Evolutionary conservation across 2,113 vertebrate species (phyloP).

Genomic region (Taurulus bubalis): DNA sequence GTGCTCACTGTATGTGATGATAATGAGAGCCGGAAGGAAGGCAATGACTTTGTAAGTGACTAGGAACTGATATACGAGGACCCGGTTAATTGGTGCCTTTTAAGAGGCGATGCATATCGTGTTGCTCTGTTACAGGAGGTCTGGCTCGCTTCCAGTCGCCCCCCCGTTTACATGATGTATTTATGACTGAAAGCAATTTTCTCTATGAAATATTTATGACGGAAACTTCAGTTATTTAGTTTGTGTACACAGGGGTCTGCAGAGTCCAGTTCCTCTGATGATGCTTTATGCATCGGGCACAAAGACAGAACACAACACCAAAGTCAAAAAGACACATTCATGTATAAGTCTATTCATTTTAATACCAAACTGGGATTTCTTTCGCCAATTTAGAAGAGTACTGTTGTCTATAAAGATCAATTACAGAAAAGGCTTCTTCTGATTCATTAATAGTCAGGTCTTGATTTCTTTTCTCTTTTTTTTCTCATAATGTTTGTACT

Average conservation of each 20-base stretch:
- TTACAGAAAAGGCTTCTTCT: neutral
- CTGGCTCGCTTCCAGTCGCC: slow-evolving; percentile 50
- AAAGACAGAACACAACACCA: slow-evolving; percentile 1
- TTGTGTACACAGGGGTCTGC: slow-evolving; percentile 13
- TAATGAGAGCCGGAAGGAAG: slow-evolving; percentile 72
- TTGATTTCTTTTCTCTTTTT: neutral
- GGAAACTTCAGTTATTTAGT: slow-evolving; percentile 60
- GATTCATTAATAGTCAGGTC: neutral
- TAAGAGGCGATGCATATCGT: slow-evolving; percentile 68
- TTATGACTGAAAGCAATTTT: slow-evolving; percentile 77
- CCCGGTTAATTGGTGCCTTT: slow-evolving; percentile 71
- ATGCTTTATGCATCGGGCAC: slow-evolving; percentile 8
- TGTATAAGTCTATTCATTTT: slow-evolving; percentile 10
- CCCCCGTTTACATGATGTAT: slow-evolving; percentile 61
- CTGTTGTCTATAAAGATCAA: neutral
- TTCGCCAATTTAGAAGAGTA: neutral
- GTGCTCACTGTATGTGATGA: slow-evolving; percentile 52
- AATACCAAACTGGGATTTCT: no score
- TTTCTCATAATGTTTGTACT: neutral
- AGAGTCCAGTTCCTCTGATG: slow-evolving; percentile 24
- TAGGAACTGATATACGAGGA: slow-evolving; percentile 71
- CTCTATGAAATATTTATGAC: slow-evolving; percentile 76
- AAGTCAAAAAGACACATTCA: slow-evolving; percentile 12
- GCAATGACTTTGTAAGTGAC: slow-evolving; percentile 74
- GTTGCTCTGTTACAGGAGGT: slow-evolving; percentile 51